A percentile compares a stretch with the other conserved stretches of the same genome.
phyloP scores from a whole-genome alignment of 2,888 invertebrate species.

The Ellobium chinense region DNA sequence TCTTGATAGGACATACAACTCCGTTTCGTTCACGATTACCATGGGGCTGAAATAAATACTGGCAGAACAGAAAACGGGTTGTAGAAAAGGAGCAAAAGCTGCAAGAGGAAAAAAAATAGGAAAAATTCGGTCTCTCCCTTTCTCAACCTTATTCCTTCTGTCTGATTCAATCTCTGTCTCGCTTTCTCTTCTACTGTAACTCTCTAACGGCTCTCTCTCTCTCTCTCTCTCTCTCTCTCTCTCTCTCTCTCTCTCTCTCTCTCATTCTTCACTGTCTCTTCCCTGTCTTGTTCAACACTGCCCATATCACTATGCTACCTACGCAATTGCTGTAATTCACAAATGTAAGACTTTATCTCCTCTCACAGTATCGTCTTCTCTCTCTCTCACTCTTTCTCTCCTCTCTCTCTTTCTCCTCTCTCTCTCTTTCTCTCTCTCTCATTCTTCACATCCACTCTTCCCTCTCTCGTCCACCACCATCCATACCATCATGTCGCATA shows the following conservation, averaged over 20 bases:
- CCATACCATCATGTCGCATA: not conserved
- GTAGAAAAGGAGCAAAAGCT: too few relatives aligned
- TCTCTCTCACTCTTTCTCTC: not conserved
- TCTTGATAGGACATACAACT: too few relatives aligned
- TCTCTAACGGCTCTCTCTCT: not conserved
- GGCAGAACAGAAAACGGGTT: too few relatives aligned
- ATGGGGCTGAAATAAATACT: too few relatives aligned
- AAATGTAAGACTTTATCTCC: too few relatives aligned
- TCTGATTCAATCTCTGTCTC: not conserved
- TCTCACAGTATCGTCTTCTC: not conserved
- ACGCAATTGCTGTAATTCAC: too few relatives aligned
- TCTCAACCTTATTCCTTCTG: not conserved
- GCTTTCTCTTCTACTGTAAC: not conserved
- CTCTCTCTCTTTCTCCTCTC: not conserved
- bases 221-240: not conserved
- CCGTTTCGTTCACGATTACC: not conserved
- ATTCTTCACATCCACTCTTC: not conserved
- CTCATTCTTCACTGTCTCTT: too few relatives aligned
- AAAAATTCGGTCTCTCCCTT: too few relatives aligned
- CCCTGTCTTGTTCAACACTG: too few relatives aligned
- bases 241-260: not conserved
- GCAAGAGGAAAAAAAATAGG: too few relatives aligned
- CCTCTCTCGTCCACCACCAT: not conserved
- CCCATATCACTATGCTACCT: too few relatives aligned
- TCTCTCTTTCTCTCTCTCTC: not conserved